These are phyloP conservation scores for Stegodyphus mimosarum DNA, from an alignment of 1,140 invertebrate genomes.

Conservation along the genomic window DNA sequence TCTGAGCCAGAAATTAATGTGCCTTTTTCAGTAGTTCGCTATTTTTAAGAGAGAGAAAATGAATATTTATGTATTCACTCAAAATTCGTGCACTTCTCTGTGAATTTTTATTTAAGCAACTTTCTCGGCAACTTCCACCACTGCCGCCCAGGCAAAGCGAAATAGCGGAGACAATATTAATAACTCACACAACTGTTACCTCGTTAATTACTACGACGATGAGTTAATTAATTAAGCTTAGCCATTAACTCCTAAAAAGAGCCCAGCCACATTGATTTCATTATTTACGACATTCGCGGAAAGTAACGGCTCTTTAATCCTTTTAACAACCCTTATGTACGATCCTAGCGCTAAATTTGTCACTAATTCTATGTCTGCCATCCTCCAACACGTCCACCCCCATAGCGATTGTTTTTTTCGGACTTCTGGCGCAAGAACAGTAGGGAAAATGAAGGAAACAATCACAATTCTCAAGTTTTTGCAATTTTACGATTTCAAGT, in stretches of 20 bases:
- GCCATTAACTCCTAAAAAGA: conserved; percentile 10
- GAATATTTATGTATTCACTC: not conserved
- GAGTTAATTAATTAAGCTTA: conserved; percentile 47
- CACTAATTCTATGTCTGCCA: not conserved
- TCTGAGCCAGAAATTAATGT: too few species aligned
- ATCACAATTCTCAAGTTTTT: too few species aligned
- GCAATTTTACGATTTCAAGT: too few species aligned
- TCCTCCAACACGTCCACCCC: too few species aligned
- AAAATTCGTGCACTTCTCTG: not conserved
- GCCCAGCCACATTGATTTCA: conserved; percentile 28
- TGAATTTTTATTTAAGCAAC: conserved; percentile 13
- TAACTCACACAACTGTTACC: conserved; percentile 31
- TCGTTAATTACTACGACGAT: conserved; percentile 38
- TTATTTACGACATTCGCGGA: conserved; percentile 24
- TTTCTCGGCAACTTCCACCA: not conserved
- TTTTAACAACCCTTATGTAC: conserved; percentile 26
- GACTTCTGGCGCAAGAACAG: too few species aligned
- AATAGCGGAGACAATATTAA: conserved; percentile 17
- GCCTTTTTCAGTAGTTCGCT: too few species aligned
- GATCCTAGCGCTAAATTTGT: not conserved
- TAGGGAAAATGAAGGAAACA: too few species aligned
- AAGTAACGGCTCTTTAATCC: conserved; percentile 25
- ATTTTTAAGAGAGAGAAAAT: too few species aligned
- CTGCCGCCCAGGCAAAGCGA: not conserved
- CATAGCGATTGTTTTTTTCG: too few species aligned